Base-by-base conservation (phyloP, 2,888 invertebrate species). In the Ornithoptera priamus region DNA sequence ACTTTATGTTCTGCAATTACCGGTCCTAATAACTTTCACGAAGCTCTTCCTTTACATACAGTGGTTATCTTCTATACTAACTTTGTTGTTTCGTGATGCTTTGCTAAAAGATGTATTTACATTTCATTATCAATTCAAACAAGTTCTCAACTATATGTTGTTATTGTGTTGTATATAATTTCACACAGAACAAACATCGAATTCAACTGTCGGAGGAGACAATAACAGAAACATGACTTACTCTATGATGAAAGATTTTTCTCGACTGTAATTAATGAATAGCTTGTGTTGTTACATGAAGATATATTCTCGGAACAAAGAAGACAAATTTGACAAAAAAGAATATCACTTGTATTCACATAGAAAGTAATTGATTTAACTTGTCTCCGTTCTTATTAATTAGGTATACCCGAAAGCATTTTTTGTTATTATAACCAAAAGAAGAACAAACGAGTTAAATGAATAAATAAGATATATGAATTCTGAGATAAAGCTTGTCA, bases 91-190 rank as follows among this genome's bases (percentile, higher is more conserved):
- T 60, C 20, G 56, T 56, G 67, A 67, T 70, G 62, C 22, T 67
- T 60, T 18, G 39, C 63, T 30, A 67, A 63, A 70, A 67, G 24
- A 67, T 59, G 56, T 70, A 70, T 67, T 67, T 70, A 64, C 70
- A 53, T 63, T 70, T 63, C 42, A 70, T 70, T 63, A 70, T 60
- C 63, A 64, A 70, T 53, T 60, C 64, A 67, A 64, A 70, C 64
- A 67, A 42, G 53, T n/a, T 59, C 50, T 58, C 58, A 62, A 62
- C 65, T 62, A 46, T 69, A 58, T 22, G 56, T 22, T 70, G 62
- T 62, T 59, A 60, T 70, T 62, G 53, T 56, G 60, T 58, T 61
- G 36, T 65, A 61, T 69, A 59, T 62, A 22, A 66, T 22, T 66
- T 69, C 50, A 50, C 24, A 64, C 20, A 62, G 20, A 61, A 69